Evolutionary conservation across 37 sponge, comb jelly and placozoan genomes (phyloP), one percentile per base, ranked within the genome.

Genomic region (Crambe crambe): DNA sequence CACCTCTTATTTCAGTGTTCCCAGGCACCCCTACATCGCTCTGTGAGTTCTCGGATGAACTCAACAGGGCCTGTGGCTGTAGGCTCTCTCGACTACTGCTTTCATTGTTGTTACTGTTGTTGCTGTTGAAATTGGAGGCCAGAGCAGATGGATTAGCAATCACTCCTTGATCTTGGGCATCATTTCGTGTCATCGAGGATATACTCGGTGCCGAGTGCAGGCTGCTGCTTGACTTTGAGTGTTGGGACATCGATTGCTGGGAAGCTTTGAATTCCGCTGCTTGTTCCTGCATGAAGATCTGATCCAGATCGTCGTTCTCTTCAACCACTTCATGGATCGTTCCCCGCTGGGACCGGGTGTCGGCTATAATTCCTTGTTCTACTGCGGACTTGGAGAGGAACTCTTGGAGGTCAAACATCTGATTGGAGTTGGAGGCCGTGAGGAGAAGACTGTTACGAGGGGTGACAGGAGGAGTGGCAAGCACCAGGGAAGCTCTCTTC

Each of bases 401-500:
- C 27, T 87, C 82, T 30, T 68, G 69, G 36, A 76, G 70, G 36
- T 80, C 77, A 34, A 76, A 76, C 57, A 73, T 73, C 42, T 54
- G 57, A 18, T 44, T 35, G 20, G 44, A 60, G 40, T 80, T 69
- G 22, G 29, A n/a, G 56, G 68, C 25, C 0, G 64, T 37, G 57
- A 86, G 43, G 56, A 87, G 76, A 25, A 87, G 34, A 41, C 81
- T 80, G 76, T 81, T 75, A 6, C 87, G 60, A 26, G 87, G 77
- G 23, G 82, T 81, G 5, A 58, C 25, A 0, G 82, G 73, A 9
- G 87, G 82, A 3, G 80, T 76, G 56, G 29, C 58, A 10, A 76
- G 17, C 67, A 80, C 73, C 21, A 87, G 68, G 39, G 87, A 87
- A 25, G 87, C 87, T 37, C 87, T 59, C 51, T 87, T 87, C 17